Base-by-base conservation (phyloP, 92 coral and sea anemone genomes). In the Siderastrea siderea region DNA sequence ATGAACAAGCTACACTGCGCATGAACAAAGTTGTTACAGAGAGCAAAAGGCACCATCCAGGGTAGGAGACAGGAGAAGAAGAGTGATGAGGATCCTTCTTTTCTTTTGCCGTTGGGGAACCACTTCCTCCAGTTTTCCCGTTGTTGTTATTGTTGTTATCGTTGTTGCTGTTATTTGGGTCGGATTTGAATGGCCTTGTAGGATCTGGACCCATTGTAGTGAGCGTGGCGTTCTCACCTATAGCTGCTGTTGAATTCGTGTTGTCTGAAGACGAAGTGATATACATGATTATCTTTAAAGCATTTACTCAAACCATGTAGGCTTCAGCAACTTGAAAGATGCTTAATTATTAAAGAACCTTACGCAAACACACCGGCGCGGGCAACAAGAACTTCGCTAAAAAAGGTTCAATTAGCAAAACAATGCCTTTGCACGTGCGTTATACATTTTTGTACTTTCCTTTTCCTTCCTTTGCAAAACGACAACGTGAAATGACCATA, bases 21-120 rank as follows among this genome's bases (percentile, higher is more conserved):
- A 54, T 53, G 77, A 67, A 53, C 65, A 81, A 54, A 55, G 50
- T 44, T 38, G 55, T 53, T 44, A 55, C 19, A 16, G 53, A 81
- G 53, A 68, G 38, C 4, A 45, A 7, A 43, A 68, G n/a, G 85
- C 77, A 81, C 66, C 65, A 68, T n/a, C 46, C 63, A 16, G 76
- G 67, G 2, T 50, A 68, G 62, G 63, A 47, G 46, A 45, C 16
- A 16, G 3, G 44, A 68, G 77, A 55, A 4, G 77, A 68, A 6
- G 62, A 48, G 3, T 1, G 50, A 68, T 68, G n/a, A 43, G 43
- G 63, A 26, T 57, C 75, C 53, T 68, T 52, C 6, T 55, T 80
- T 68, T 68, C 13, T 45, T 52, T 38, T 16, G 76, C 85, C 53
- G 58, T 45, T 45, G 76, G 44, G 14, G 51, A 59, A 52, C 54